Evolutionary conservation across 1,140 invertebrate genomes (phyloP), one percentile per base, ranked within the genome.

Genomic region (Nasonia giraulti): DNA sequence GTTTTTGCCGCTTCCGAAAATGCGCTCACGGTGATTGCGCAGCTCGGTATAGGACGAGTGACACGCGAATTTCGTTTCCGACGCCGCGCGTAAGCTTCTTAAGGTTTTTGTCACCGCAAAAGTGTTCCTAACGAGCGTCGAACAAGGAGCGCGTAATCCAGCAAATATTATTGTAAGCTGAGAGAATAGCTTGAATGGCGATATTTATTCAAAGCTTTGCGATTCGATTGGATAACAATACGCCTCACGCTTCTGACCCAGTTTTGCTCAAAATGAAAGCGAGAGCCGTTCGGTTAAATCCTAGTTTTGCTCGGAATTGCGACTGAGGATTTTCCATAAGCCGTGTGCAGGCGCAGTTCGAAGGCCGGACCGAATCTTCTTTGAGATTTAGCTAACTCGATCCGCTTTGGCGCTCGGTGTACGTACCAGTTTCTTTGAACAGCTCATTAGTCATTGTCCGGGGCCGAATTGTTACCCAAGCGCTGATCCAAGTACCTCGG

Each of bases 381-480:
- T 76, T 83, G 55, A 77, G 77, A 77, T 12, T 66, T 50, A n/a
- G 37, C 40, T 79, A 73, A 78, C 76, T 79, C 76, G 40, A 84
- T 79, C 82, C 76, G 82, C 75, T 84, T 83, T 84, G 73, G 40
- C 82, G 82, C 50, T 77, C 55, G 69, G 33, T 37, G 5, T 37
- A 37, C 33, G 33, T 37, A 33, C 55, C 20, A 62, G 17, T 10
- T 47, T 74, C 33, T 44, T 23, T n/a, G 55, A 76, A 82, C 73
- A 82, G 50, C 50, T 75, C 62, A 10, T 55, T 55, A 71, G 82
- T 44, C 76, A 73, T 84, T 84, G 44, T 71, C 74, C 31, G 27
- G 33, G 12, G 33, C 62, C 33, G 71, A 62, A 76, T 31, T 27
- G 10, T 62, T 62, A 7, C 20, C 55, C 55, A 62, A 55, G 50